Conservation (phyloP, 2,888 invertebrate species). For the Dryococelus australis region DNA sequence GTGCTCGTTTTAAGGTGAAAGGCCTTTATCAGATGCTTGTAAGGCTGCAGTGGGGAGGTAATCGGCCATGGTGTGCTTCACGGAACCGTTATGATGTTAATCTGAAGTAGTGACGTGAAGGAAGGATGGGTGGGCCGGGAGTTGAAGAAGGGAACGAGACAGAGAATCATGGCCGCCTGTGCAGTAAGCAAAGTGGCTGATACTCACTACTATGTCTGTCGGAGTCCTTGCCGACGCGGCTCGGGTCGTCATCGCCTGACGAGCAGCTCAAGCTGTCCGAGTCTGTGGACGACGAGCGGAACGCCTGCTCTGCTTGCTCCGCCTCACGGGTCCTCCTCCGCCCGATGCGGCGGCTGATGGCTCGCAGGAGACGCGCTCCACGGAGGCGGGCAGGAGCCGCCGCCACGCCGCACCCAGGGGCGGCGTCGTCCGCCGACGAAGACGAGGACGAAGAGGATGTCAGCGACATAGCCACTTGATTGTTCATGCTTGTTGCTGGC, state of each 20-base stretch:
- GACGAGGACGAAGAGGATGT: constrained; percentile 52
- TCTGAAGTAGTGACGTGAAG: too few species aligned
- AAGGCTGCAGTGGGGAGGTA: too few species aligned
- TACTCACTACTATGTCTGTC: constrained; percentile 13
- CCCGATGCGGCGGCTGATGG: constrained; percentile 70
- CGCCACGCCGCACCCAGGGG: constrained; percentile 51
- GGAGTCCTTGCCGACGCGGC: background rate
- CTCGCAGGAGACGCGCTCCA: constrained; percentile 71
- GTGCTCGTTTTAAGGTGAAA: too few species aligned
- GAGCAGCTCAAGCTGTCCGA: constrained; percentile 13
- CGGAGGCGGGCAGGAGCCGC: constrained; percentile 64
- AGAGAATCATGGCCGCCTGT: background rate
- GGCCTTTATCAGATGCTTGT: too few species aligned
- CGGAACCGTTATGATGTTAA: too few species aligned
- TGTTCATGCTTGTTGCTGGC: constrained; percentile 48
- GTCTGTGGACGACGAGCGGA: constrained; percentile 24
- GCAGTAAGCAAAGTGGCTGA: background rate
- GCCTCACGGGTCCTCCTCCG: constrained; percentile 56
- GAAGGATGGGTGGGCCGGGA: too few species aligned
- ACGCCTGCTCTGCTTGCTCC: background rate
- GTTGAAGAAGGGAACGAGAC: too few species aligned
- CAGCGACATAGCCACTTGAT: constrained; percentile 52
- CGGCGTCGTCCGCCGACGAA: constrained; percentile 52
- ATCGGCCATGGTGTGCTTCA: too few species aligned
- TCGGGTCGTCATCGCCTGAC: background rate